Evolutionary conservation across 2,888 invertebrate species (phyloP).

Genomic region (Napeogenes sylphis): DNA sequence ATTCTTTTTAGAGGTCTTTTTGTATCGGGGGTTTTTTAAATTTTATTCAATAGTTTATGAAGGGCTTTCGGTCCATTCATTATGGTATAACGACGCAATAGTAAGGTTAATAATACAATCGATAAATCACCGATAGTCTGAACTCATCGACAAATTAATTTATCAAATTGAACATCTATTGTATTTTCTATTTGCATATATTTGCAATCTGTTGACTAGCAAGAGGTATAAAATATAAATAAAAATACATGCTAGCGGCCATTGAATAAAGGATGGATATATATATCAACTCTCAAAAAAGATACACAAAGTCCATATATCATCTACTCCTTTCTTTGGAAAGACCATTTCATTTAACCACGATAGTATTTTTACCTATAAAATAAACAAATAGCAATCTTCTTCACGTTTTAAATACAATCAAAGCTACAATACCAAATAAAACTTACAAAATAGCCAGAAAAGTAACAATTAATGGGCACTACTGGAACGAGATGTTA

Average conservation of each 20-base stretch:
- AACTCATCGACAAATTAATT: slow-evolving; percentile 1
- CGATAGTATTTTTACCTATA: no score
- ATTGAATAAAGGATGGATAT: not conserved
- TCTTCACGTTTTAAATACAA: no score
- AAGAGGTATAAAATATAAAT: not conserved
- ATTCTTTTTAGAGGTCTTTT: no score
- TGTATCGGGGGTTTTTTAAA: no score
- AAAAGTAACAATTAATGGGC: not conserved
- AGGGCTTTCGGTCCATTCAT: not conserved
- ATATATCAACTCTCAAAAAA: not conserved
- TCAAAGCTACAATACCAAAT: no score
- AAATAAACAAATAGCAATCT: no score
- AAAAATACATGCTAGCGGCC: not conserved
- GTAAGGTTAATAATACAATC: not conserved
- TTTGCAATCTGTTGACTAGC: not conserved
- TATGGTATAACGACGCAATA: not conserved
- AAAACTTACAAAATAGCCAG: not conserved
- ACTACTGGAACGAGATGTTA: slow-evolving; percentile 1
- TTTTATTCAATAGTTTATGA: not conserved
- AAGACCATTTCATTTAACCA: no score
- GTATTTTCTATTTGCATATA: not conserved
- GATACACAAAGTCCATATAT: not conserved
- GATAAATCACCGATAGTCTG: not conserved
- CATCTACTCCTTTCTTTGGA: no score
- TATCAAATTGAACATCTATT: not conserved